These are phyloP conservation scores for Dolichotis patagonum DNA, from an alignment of 2,113 vertebrate species.

Conservation along the genomic window DNA sequence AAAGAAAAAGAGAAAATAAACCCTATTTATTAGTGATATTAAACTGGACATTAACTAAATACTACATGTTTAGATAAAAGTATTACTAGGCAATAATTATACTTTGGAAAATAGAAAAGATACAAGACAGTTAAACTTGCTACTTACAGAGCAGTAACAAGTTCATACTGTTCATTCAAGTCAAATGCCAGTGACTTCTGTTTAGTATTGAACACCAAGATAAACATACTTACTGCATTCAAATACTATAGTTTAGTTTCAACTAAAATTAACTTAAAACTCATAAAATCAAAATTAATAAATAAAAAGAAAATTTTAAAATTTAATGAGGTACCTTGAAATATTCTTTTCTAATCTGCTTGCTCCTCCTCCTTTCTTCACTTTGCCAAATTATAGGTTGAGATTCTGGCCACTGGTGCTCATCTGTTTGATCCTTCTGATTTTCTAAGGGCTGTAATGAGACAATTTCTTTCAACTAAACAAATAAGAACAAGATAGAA, in stretches of 20 bases:
- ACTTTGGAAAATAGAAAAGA: background rate
- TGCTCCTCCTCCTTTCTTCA: slow-evolving; percentile 95
- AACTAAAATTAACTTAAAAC: slow-evolving; percentile 34
- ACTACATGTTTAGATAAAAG: background rate
- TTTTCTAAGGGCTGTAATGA: slow-evolving; percentile 85
- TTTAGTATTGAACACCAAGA: background rate
- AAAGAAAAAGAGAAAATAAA: slow-evolving; percentile 14
- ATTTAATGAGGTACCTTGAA: slow-evolving; percentile 90
- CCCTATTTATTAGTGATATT: background rate
- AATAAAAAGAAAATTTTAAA: slow-evolving; percentile 39
- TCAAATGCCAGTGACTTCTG: slow-evolving; percentile 42
- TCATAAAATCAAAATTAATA: slow-evolving; percentile 33
- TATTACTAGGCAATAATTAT: slow-evolving; percentile 1
- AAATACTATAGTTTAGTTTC: no score
- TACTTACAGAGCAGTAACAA: background rate
- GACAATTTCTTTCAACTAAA: slow-evolving; percentile 61
- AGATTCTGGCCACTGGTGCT: slow-evolving; percentile 93
- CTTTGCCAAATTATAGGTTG: slow-evolving; percentile 95
- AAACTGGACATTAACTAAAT: background rate
- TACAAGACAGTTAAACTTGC: background rate
- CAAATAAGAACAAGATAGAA: background rate
- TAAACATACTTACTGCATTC: slow-evolving; percentile 1
- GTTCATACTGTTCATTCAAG: background rate
- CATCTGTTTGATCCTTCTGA: slow-evolving; percentile 90
- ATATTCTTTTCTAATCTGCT: slow-evolving; percentile 97